Percentiles rank a stretch among this genome's conserved stretches.
Conservation (phyloP, 2,888 invertebrate genomes). For the Troides aeacus region DNA sequence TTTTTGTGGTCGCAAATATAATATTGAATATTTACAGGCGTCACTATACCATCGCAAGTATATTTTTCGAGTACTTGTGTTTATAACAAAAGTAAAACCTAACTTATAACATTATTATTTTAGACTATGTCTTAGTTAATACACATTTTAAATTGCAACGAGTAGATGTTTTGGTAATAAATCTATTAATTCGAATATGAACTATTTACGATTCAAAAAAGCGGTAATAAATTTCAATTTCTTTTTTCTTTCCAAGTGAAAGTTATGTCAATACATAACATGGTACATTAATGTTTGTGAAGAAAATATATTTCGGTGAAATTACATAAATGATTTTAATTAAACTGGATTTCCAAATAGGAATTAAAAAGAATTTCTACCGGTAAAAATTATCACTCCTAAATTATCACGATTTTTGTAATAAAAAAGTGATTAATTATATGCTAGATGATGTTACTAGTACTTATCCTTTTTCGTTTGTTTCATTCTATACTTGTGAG, state of each 20-base stretch:
- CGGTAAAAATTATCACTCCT: neutral
- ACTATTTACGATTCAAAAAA: too few relatives aligned
- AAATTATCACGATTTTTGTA: neutral
- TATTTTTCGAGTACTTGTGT: too few relatives aligned
- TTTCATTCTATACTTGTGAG: conserved; percentile 13
- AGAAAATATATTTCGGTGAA: neutral
- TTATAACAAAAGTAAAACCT: too few relatives aligned
- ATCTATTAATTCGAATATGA: too few relatives aligned
- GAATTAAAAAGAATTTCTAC: neutral
- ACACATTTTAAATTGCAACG: too few relatives aligned
- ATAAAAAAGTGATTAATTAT: neutral
- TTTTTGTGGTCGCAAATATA: conserved; percentile 12
- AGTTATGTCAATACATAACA: neutral
- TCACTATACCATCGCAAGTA: neutral
- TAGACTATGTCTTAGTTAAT: too few relatives aligned
- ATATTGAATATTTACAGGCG: neutral
- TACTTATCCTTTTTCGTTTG: conserved; percentile 5
- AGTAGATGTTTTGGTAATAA: too few relatives aligned
- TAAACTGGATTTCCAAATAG: neutral
- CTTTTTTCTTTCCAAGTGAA: neutral
- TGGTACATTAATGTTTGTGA: neutral
- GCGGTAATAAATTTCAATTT: too few relatives aligned
- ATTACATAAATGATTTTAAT: neutral
- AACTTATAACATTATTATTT: too few relatives aligned
- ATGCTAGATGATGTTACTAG: neutral